Evolutionary conservation across 2,888 invertebrate genomes (phyloP).

Genomic region (Ophraella communa): DNA sequence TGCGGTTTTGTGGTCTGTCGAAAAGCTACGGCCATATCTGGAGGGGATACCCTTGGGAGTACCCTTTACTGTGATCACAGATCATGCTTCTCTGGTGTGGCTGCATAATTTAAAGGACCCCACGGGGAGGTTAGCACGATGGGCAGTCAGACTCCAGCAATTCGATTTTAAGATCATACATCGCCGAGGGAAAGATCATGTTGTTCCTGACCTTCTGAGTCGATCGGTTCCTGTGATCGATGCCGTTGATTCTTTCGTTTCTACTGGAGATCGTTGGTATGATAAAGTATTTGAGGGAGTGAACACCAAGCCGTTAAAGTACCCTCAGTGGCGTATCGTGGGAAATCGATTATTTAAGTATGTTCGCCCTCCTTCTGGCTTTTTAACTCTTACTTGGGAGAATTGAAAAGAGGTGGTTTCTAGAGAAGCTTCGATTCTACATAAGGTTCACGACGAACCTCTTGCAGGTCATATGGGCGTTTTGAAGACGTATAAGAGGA

Average conservation of each 20-base stretch:
- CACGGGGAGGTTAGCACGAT: constrained; percentile 16
- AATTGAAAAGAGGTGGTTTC: neutral
- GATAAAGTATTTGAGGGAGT: neutral
- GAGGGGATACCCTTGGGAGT: too few species aligned
- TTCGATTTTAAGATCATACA: constrained; percentile 27
- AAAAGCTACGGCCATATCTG: constrained; percentile 33
- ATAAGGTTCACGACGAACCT: neutral
- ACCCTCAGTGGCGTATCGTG: neutral
- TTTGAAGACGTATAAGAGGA: neutral
- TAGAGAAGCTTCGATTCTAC: too few species aligned
- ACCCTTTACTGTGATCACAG: constrained; percentile 33
- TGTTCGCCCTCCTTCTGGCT: neutral
- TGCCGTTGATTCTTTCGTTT: neutral
- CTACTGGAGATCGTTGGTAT: too few species aligned
- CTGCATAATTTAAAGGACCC: constrained; percentile 30
- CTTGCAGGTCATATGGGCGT: neutral
- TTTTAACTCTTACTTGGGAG: neutral
- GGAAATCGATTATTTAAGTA: neutral
- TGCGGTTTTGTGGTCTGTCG: constrained; percentile 32
- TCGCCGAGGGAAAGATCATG: neutral
- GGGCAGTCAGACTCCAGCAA: constrained; percentile 27
- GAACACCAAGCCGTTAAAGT: neutral
- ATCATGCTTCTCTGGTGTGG: constrained; percentile 27
- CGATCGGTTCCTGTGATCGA: neutral
- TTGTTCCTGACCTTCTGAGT: neutral